Conservation (phyloP, 2,113 vertebrate species). For the Melanerpes formicivorus region DNA sequence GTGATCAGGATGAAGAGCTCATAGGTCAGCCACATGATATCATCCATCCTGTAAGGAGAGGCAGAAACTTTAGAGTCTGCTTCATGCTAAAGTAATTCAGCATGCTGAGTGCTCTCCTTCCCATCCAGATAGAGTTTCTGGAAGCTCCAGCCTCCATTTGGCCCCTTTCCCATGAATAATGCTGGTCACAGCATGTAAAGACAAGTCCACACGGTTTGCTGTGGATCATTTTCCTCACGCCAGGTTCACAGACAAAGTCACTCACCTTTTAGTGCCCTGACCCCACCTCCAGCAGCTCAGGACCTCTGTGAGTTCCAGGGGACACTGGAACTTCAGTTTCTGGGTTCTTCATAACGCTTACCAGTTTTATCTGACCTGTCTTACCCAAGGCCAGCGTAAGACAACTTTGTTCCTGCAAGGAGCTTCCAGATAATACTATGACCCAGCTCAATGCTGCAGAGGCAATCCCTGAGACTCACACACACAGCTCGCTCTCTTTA, state of each 20-base stretch:
- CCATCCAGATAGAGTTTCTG: background rate
- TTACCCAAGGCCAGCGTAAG: background rate
- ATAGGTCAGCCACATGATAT: background rate
- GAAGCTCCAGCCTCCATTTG: background rate
- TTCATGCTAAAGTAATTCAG: slow-evolving; percentile 20
- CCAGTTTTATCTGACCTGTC: background rate
- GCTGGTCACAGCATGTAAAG: background rate
- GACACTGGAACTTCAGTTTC: background rate
- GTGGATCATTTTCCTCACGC: background rate
- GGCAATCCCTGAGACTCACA: background rate
- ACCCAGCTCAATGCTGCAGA: background rate
- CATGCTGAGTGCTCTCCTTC: background rate
- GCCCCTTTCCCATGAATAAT: background rate
- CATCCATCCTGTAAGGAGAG: background rate
- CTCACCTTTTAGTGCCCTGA: background rate
- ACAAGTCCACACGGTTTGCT: background rate
- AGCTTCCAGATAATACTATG: background rate
- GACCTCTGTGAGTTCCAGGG: background rate
- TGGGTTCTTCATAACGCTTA: background rate
- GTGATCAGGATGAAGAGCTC: background rate
- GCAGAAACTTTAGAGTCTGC: slow-evolving; percentile 17
- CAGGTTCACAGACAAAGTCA: background rate
- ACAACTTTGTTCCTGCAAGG: background rate
- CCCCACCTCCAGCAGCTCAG: background rate
- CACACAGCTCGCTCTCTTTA: background rate